phyloP scores from a whole-genome alignment of 2,113 vertebrate species.

The Takifugu flavidus region DNA sequence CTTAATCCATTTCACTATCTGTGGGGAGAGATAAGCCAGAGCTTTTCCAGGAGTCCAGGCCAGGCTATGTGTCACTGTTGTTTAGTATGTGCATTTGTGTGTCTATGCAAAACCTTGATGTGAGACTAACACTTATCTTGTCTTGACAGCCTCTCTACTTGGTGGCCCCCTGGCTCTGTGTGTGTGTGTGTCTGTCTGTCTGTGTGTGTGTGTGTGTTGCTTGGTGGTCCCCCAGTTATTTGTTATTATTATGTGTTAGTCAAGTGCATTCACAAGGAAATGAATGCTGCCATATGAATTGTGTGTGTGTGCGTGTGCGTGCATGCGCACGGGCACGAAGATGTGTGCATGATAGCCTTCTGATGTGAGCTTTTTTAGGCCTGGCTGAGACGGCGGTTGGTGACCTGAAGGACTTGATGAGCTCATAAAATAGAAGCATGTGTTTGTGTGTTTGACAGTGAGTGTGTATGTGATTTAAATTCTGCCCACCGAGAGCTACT shows the following conservation, averaged over 20 bases:
- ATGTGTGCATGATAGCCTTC: slow-evolving; percentile 57
- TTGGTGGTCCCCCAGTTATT: slow-evolving; percentile 63
- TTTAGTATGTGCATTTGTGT: slow-evolving; percentile 32
- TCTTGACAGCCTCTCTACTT: slow-evolving; percentile 71
- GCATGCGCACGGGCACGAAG: slow-evolving; percentile 18
- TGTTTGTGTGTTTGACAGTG: slow-evolving; percentile 37
- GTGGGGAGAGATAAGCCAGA: slow-evolving; percentile 70
- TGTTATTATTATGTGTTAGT: slow-evolving; percentile 73
- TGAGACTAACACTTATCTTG: slow-evolving; percentile 73
- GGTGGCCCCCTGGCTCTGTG: slow-evolving; percentile 68
- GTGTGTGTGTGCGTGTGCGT: slow-evolving; percentile 18
- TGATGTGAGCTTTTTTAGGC: slow-evolving; percentile 70
- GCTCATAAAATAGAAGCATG: slow-evolving; percentile 71
- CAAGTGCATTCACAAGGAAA: slow-evolving; percentile 75
- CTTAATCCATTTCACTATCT: slow-evolving; percentile 77
- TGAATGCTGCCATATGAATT: slow-evolving; percentile 62
- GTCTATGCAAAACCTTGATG: slow-evolving; percentile 36
- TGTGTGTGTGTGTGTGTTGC: slow-evolving; percentile 44
- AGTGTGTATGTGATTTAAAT: slow-evolving; percentile 63
- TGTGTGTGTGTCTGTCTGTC: slow-evolving; percentile 43
- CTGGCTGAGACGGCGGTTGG: slow-evolving; percentile 67
- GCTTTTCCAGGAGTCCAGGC: slow-evolving; percentile 67
- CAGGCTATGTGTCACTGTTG: slow-evolving; percentile 57
- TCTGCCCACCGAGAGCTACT: slow-evolving; percentile 30
- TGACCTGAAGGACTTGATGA: slow-evolving; percentile 77